Conservation (phyloP, 1,140 invertebrate genomes). For the Aphelenchoides avenae region DNA sequence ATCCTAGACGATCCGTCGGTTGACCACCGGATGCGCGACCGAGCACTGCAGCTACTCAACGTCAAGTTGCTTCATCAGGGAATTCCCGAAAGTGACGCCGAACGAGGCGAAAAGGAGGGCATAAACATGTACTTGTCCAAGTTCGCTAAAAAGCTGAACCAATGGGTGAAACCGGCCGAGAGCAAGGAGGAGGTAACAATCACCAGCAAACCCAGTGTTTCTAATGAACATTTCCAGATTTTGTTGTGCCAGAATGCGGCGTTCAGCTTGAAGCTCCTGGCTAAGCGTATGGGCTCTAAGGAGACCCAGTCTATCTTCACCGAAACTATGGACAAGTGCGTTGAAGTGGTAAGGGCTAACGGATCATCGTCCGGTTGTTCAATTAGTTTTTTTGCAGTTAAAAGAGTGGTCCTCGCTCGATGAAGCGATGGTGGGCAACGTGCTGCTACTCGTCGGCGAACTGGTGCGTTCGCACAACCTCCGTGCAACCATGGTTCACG, state of each 20-base stretch:
- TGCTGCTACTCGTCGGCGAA: constrained; percentile 23
- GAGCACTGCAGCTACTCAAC: constrained; percentile 27
- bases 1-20: constrained; percentile 13
- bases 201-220: neutral
- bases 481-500: constrained; percentile 7
- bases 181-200: constrained; percentile 9
- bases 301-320: constrained; percentile 19
- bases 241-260: constrained; percentile 28
- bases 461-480: constrained; percentile 22
- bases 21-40: constrained; percentile 20
- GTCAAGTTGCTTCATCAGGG: constrained; percentile 16
- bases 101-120: constrained; percentile 4
- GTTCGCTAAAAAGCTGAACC: constrained; percentile 16
- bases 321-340: constrained; percentile 16
- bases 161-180: constrained; percentile 27
- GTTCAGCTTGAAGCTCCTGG: constrained; percentile 27
- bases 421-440: constrained; percentile 27
- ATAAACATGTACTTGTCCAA: constrained; percentile 23
- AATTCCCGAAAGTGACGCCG: constrained; percentile 4
- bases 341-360: constrained; percentile 11
- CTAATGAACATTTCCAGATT: constrained; percentile 15
- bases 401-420: constrained; percentile 10
- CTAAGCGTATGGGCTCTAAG: constrained; percentile 11
- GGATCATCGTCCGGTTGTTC: neutral
- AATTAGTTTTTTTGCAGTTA: constrained; percentile 21